Evolutionary conservation across 2,113 vertebrate genomes (phyloP).

Genomic region (Oreochromis spilurus): DNA sequence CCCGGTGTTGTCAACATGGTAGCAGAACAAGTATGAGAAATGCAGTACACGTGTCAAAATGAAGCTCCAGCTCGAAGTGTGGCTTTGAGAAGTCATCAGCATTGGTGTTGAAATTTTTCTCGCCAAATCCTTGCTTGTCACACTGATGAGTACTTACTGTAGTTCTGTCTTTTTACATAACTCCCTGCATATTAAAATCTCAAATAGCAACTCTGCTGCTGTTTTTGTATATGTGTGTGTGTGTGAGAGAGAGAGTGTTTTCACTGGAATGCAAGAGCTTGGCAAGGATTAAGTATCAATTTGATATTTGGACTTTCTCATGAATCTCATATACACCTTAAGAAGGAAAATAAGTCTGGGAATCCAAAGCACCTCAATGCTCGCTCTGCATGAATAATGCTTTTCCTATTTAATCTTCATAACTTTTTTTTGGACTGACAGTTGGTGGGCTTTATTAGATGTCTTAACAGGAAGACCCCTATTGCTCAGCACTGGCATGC

Average conservation of each 20-base stretch:
- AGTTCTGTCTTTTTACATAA: background rate
- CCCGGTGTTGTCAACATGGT: background rate
- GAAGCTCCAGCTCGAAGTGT: background rate
- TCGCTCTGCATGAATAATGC: background rate
- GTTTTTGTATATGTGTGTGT: rapidly evolving
- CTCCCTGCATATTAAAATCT: background rate
- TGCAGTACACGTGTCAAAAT: background rate
- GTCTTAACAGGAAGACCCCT: background rate
- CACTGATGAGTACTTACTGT: background rate
- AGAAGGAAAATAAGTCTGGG: constrained; percentile 53
- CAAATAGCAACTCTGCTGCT: background rate
- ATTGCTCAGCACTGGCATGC: background rate
- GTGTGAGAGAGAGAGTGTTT: background rate
- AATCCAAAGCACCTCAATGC: constrained; percentile 61
- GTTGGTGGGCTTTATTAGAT: constrained; percentile 5
- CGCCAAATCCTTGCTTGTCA: background rate
- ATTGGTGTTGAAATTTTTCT: background rate
- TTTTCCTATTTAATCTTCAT: background rate
- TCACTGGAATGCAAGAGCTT: background rate
- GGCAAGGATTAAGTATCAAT: background rate
- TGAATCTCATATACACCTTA: background rate
- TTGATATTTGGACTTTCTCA: background rate
- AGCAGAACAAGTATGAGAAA: background rate
- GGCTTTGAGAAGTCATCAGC: background rate
- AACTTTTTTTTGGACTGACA: background rate